These are phyloP conservation scores for Remorina albescens DNA, from an alignment of 2,797 vertebrate genomes.

Conservation along the genomic window DNA sequence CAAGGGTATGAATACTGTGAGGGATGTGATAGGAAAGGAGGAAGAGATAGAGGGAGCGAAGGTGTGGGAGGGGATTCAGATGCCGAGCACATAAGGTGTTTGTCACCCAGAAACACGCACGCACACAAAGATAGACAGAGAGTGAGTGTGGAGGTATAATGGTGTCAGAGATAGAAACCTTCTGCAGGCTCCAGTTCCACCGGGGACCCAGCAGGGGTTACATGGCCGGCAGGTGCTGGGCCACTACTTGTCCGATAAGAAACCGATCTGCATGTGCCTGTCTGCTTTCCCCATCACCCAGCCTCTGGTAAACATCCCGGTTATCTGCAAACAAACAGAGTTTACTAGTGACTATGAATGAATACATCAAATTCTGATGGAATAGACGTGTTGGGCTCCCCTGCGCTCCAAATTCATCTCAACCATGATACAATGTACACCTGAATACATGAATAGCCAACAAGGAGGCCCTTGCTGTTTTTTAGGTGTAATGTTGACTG, in stretches of 20 bases:
- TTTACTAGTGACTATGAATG: slow-evolving; percentile 78
- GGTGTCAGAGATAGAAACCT: slow-evolving; percentile 17
- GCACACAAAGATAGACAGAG: slow-evolving; percentile 46
- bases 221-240: slow-evolving; percentile 59
- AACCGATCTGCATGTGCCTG: slow-evolving; percentile 70
- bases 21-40: slow-evolving; percentile 22
- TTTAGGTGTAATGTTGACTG: slow-evolving; percentile 82
- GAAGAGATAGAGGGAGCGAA: not conserved
- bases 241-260: slow-evolving; percentile 66
- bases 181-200: slow-evolving; percentile 14
- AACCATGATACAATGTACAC: slow-evolving; percentile 83
- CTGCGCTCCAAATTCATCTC: slow-evolving; percentile 63
- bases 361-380: slow-evolving; percentile 86
- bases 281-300: slow-evolving; percentile 42
- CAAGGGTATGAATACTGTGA: slow-evolving; percentile 76
- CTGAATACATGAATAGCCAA: slow-evolving; percentile 87
- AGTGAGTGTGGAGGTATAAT: not conserved
- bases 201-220: slow-evolving; percentile 60
- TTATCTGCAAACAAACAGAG: slow-evolving; percentile 85
- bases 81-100: slow-evolving; percentile 59
- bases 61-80: slow-evolving; percentile 34
- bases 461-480: slow-evolving; percentile 76
- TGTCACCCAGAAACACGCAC: slow-evolving; percentile 45
- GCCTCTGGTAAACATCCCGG: slow-evolving; percentile 72
- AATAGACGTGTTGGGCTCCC: slow-evolving; percentile 67